Base-by-base conservation (phyloP, 1,140 invertebrate genomes). In the Drosophila ercepeae region DNA sequence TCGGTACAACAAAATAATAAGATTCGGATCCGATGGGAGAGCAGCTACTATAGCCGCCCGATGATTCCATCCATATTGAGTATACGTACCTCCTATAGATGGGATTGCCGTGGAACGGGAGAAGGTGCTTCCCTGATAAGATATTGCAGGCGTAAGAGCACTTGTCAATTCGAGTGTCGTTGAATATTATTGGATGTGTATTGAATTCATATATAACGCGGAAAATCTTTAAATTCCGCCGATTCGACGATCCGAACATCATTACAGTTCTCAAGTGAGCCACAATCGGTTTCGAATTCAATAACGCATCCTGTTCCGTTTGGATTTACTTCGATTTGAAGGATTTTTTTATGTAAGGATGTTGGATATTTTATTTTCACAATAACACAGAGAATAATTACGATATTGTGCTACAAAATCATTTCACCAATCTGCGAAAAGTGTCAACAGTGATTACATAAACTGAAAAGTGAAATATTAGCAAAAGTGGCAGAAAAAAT, bases 191-290 rank as follows among this genome's bases (percentile, higher is more conserved):
- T 84, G 70, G 65, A 74, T 60, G n/a, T 25, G 61, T 82, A 63
- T 72, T 67, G 48, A 34, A 21, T 42, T 60, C 36, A 39, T 18
- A 49, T 52, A 50, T 67, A 67, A 68, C 61, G 36, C 34, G 46
- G 25, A 70, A 88, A 74, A 71, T 77, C 81, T 82, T 86, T 88
- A 86, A 77, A 86, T 77, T 88, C 55, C 21, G 63, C 52, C 64
- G 70, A 23, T 54, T 50, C 48, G 60, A 18, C 27, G 25, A 29
- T 53, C 32, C 41, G 44, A 41, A 14, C 52, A 64, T 19, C 79
- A 83, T 75, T 84, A 36, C 63, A 59, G 46, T 59, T 84, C 32
- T 44, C 39, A 29, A 50, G 34, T 52, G 42, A 39, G 50, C 69
- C 57, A 8, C 23, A 29, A 27, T 5, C 57, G 51, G 54, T 39